Evolutionary conservation across 2,797 vertebrate genomes (phyloP).

Genomic region (Lagorchestes hirsutus): DNA sequence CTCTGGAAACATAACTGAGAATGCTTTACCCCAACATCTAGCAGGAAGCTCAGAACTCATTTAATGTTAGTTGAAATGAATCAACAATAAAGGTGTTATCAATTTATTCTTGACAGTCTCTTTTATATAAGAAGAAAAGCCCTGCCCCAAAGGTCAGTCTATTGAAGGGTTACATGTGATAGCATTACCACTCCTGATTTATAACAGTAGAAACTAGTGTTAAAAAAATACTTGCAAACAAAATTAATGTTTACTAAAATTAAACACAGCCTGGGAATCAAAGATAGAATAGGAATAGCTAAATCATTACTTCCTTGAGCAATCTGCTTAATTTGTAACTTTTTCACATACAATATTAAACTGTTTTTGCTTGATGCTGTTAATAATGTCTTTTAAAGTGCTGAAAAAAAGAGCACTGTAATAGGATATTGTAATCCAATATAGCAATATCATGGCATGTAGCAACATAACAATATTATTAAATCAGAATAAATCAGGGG

Average conservation of each 20-base stretch:
- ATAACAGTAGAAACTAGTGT: not conserved
- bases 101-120: not conserved
- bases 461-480: slow-evolving; percentile 38
- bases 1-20: not conserved
- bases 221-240: not conserved
- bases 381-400: slow-evolving; percentile 26
- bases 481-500: not conserved
- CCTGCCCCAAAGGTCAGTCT: not conserved
- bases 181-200: not conserved
- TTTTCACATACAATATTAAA: not conserved
- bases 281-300: not conserved
- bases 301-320: not conserved
- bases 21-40: not conserved
- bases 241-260: not conserved
- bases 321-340: slow-evolving; percentile 24
- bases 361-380: not conserved
- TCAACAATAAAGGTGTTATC: not conserved
- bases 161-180: not conserved
- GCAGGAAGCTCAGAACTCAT: not conserved
- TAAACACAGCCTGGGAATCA: not conserved
- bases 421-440: not conserved
- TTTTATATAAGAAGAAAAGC: not conserved
- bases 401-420: not conserved
- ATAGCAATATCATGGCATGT: not conserved
- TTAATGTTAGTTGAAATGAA: not conserved